Base-by-base conservation (phyloP, 2,888 invertebrate genomes). In the Lapara coniferarum region DNA sequence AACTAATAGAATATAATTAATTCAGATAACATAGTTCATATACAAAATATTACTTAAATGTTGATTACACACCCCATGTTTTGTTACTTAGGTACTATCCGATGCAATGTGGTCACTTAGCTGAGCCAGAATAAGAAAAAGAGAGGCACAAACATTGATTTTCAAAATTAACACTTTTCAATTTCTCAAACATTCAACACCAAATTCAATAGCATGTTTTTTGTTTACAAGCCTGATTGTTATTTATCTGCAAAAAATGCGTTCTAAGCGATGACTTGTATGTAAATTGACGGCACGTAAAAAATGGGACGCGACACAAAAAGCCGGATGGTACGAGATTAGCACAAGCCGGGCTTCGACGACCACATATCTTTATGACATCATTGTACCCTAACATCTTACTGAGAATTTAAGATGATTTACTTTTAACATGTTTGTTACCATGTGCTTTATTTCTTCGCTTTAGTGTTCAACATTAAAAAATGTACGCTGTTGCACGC, bases 301-400 rank as follows among this genome's bases (percentile, higher is more conserved):
- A 63, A 63, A 63, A 49, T 49, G 19, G 46, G 46, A 16, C 7
- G 46, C 49, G 16, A 19, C 46, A 19, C 19, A 63, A 63, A 63
- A 63, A 63, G 19, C 63, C 59, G 49, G 56, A 56, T 56, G 56
- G 63, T 46, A n/a, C 49, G 12, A 63, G 63, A 63, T 63, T 46
- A 63, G 49, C 49, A 19, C 19, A 46, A 56, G 46, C 13, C 16
- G 6, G 49, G 49, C 49, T 49, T 63, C 49, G 19, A 19, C 3
- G 19, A 55, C 63, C 49, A 63, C 49, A 13, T 63, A 63, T 63
- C 49, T 63, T 49, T 19, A 49, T 63, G 49, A 49, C 63, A 59
- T 59, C 59, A 59, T 46, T 49, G 19, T 49, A 46, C n/a, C 52
- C 16, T 19, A 46, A n/a, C 44, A 63, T 49, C 49, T 46, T 63